Base-by-base conservation (phyloP, 1,140 invertebrate species). In the Brachionus manjavacas region DNA sequence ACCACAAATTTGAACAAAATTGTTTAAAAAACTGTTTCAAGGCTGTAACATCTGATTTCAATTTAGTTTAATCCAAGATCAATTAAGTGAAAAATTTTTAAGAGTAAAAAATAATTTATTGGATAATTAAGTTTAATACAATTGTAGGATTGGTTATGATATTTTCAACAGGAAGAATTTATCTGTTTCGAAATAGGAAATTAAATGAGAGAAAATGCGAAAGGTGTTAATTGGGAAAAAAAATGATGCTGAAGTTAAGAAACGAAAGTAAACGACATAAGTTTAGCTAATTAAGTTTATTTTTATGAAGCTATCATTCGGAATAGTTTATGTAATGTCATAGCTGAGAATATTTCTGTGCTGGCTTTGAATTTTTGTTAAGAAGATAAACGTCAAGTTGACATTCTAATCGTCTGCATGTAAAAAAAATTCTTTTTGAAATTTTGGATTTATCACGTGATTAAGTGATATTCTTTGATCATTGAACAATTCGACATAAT, bases 141-240 rank as follows among this genome's bases (percentile, higher is more conserved):
- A 25, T 11, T 31, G 7, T 28, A 11, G 41, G n/a, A 76, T 76
- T 76, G 72, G 72, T 12, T 28, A 76, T 14, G 28, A 31, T 41
- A 41, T 39, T 72, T 72, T 20, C 6, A 72, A 12, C 39, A 39
- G 72, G 49, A 76, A 43, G 28, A 76, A 76, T 25, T 60, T 43
- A 68, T 43, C 31, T 81, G 49, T 81, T 68, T 60, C 49, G 20
- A 12, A 25, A 14, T 16, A 68, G 52, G 16, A 78, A 78, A 41
- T 25, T 25, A 81, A 64, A 64, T 81, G 14, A 64, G 25, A 64
- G 12, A 64, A 68, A 81, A 64, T 52, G 20, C 7, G 23, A 49
- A 39, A 81, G 49, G 79, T 68, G 79, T 81, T 64, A 81, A 81
- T 81, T 81, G 43, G 52, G 12, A 60, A 81, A 81, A 68, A 43